Evolutionary conservation across 1,140 invertebrate genomes (phyloP), one percentile per base, ranked within the genome.

Genomic region (Drosophila auraria): DNA sequence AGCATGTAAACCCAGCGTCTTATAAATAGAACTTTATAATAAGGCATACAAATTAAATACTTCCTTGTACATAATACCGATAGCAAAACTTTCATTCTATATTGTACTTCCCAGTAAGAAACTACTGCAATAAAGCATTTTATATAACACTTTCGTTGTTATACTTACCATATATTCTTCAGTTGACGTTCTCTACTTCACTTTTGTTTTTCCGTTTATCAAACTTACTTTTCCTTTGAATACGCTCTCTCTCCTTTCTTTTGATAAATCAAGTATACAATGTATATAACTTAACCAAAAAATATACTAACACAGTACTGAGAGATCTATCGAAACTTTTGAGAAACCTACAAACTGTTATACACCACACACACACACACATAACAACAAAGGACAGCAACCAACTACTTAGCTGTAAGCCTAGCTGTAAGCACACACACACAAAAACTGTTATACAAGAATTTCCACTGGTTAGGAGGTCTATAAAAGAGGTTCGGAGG

Each of bases 221-320:
- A 75, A 77, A 72, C 50, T 57, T 57, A 38, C 61, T 81, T 57
- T 66, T 78, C 61, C 57, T 60, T 66, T 78, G 68, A 82, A 74
- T 78, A 56, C 75, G 50, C 63, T 60, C 40, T 78, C 9, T 57
- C 30, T 36, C 51, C 27, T 86, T 54, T 56, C 56, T 42, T 87
- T 58, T 63, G 64, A 77, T 64, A 72, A 61, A 63, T 45, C 42
- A 61, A 72, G 79, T 60, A 44, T 66, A 57, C 38, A 51, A 60
- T 73, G 69, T 79, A 72, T 80, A 73, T 68, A 68, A 75, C 80
- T 87, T 75, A 86, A 90, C 74, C 47, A 80, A 78, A 70, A 69
- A 64, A 72, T 90, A 69, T 89, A 89, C 86, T 82, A 87, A 87
- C 83, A 89, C 77, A 70, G 70, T 69, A 79, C 42, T 44, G 75